Percentiles rank a stretch among this genome's conserved stretches.
Evolutionary conservation across 1,140 invertebrate genomes (phyloP).

Genomic region (Matsumurasca onukii): DNA sequence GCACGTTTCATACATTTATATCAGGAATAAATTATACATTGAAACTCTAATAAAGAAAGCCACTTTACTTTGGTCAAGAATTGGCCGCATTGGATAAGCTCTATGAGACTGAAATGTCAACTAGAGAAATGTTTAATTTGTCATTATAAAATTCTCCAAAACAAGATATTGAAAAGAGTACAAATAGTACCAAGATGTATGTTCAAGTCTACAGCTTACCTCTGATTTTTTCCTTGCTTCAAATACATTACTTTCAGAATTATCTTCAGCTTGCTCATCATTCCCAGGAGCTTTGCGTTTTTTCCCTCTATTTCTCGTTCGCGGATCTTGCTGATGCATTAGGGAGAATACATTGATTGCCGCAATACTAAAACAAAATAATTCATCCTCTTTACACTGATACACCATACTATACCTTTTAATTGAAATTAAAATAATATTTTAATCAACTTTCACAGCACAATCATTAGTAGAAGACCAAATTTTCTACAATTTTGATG

Average conservation of each 20-base stretch:
- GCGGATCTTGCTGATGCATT: constrained; percentile 45
- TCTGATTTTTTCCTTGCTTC: constrained; percentile 34
- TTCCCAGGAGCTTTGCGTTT: constrained; percentile 31
- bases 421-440: background rate
- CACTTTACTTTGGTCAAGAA: too few relatives aligned
- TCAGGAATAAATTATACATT: too few relatives aligned
- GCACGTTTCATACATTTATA: too few relatives aligned
- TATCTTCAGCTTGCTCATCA: constrained; percentile 19
- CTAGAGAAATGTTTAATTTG: too few relatives aligned
- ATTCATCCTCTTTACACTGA: background rate
- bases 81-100: too few relatives aligned
- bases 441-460: background rate
- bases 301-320: constrained; percentile 36
- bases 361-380: constrained; percentile 52
- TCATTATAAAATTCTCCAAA: too few relatives aligned
- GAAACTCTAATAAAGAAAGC: too few relatives aligned
- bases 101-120: too few relatives aligned
- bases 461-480: background rate
- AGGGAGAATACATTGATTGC: constrained; percentile 59
- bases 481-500: background rate
- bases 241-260: constrained; percentile 28
- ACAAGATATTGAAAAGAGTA: too few relatives aligned
- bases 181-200: too few relatives aligned
- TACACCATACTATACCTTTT: background rate
- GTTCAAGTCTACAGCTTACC: too few relatives aligned